A percentile compares a stretch with the other conserved stretches of the same genome.
These are phyloP conservation scores for Apodemia zela DNA, from an alignment of 2,888 invertebrate genomes.

Conservation along the genomic window DNA sequence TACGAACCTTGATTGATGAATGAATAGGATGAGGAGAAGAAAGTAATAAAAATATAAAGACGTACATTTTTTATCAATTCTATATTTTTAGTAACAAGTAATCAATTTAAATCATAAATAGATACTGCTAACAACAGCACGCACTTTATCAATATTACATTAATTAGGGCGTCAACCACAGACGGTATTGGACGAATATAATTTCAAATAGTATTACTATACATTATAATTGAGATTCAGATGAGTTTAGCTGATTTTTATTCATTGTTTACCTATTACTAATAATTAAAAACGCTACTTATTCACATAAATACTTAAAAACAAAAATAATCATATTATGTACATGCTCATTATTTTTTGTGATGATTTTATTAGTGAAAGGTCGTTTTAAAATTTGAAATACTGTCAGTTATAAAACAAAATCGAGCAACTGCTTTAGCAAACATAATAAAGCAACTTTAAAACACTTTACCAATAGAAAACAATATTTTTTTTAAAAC, in stretches of 20 bases:
- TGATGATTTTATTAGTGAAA: conserved; percentile 46
- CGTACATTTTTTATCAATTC: conserved; percentile 64
- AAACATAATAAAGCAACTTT: too few species aligned
- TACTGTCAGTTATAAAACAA: conserved; percentile 60
- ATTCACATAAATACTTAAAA: conserved; percentile 78
- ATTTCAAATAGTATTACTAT: conserved; percentile 61
- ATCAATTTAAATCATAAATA: conserved; percentile 78
- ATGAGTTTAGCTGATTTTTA: conserved; percentile 74
- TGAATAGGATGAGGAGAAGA: background rate
- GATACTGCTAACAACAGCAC: conserved; percentile 63
- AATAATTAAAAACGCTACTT: conserved; percentile 48
- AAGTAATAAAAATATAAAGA: background rate
- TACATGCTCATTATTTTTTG: conserved; percentile 61
- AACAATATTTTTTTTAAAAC: too few species aligned
- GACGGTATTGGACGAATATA: conserved; percentile 67
- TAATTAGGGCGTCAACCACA: conserved; percentile 60
- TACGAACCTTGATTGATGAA: too few species aligned
- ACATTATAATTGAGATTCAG: conserved; percentile 76
- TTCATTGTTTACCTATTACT: conserved; percentile 47
- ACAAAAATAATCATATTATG: conserved; percentile 56
- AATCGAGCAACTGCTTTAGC: background rate
- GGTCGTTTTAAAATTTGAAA: conserved; percentile 43
- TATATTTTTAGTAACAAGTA: conserved; percentile 80
- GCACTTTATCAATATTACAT: conserved; percentile 50
- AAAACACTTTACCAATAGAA: background rate